Conservation (phyloP, 2,113 vertebrate species). For the Mormoops blainvillei region DNA sequence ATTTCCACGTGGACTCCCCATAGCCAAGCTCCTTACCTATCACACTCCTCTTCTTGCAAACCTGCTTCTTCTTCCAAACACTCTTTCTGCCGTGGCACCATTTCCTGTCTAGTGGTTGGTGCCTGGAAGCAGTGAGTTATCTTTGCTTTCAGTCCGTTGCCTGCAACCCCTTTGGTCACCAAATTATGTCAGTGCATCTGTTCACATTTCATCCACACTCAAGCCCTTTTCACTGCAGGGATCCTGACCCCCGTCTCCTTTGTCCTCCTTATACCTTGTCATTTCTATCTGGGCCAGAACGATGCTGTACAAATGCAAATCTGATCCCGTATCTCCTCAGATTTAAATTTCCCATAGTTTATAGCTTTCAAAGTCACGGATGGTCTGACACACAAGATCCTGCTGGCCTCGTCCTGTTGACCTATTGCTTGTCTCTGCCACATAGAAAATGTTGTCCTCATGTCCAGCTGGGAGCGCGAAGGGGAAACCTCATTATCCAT, state of each 20-base stretch:
- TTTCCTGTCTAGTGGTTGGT: not conserved
- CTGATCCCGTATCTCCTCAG: not conserved
- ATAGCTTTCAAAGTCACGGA: not conserved
- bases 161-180: not conserved
- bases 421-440: not conserved
- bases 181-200: not conserved
- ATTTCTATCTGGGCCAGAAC: not conserved
- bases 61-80: not conserved
- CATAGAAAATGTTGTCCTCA: not conserved
- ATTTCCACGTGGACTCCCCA: not conserved
- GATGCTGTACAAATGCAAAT: not conserved
- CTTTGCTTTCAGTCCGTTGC: not conserved
- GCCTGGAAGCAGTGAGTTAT: not conserved
- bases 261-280: not conserved
- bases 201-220: not conserved
- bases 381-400: not conserved
- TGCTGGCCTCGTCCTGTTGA: not conserved
- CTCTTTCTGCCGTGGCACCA: not conserved
- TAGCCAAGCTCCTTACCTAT: not conserved
- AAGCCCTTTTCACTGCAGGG: not conserved
- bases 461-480: not conserved
- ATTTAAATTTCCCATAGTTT: not conserved
- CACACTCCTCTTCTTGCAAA: not conserved
- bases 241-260: not conserved
- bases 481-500: not conserved